Evolutionary conservation across 2,888 invertebrate genomes (phyloP).

Genomic region (Euclidia mi): DNA sequence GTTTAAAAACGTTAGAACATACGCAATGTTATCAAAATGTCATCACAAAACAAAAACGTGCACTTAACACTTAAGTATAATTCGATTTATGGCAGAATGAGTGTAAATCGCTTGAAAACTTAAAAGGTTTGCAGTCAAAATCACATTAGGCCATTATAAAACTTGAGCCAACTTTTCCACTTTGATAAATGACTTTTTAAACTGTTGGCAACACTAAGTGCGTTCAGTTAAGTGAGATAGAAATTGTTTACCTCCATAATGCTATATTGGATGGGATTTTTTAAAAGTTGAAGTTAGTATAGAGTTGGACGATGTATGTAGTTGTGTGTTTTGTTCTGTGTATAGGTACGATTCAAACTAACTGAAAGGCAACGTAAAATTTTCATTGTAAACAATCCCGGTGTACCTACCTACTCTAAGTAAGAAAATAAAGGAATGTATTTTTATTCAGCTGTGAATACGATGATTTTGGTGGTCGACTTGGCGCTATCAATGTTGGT

Average conservation of each 20-base stretch:
- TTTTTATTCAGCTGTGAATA: no score
- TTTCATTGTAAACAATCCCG: no score
- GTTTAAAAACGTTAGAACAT: neutral
- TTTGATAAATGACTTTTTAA: conserved; percentile 84
- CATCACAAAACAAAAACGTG: conserved; percentile 32
- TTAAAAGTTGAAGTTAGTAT: neutral
- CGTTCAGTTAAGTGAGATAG: conserved; percentile 54
- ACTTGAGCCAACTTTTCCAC: conserved; percentile 70
- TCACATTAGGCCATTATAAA: conserved; percentile 79
- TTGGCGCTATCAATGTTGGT: no score
- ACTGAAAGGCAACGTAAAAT: no score
- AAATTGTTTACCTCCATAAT: conserved; percentile 41
- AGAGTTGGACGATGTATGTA: neutral
- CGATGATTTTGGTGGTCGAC: no score
- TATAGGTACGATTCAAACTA: no score
- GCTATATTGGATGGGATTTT: conserved; percentile 20
- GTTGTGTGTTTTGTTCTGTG: no score
- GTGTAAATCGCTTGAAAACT: conserved; percentile 68
- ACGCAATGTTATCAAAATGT: neutral
- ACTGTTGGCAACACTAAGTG: conserved; percentile 79
- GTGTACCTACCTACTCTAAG: no score
- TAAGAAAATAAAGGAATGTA: no score
- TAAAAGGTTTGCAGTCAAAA: conserved; percentile 80
- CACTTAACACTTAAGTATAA: conserved; percentile 61
- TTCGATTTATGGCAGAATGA: conserved; percentile 65